Evolutionary conservation across 2,888 invertebrate species (phyloP), one percentile per base, ranked within the genome.

Genomic region (Eurytoma adleriae): DNA sequence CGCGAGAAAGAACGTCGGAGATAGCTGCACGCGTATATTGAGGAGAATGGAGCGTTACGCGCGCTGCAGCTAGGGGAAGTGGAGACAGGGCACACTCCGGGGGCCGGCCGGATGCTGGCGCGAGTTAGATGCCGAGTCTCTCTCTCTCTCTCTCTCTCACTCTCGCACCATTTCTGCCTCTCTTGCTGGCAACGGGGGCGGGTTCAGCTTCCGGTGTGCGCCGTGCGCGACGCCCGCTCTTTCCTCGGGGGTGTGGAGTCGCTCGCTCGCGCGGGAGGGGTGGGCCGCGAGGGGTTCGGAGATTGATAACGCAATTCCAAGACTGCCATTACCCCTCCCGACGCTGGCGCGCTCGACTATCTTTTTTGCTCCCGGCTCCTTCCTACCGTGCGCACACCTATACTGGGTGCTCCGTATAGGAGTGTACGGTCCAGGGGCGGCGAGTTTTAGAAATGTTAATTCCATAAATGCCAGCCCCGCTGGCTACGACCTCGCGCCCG

Each of bases 261-360:
- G 89, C 87, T 88, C 86, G 87, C 87, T 87, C 79, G 85, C 84
- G 84, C 79, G 82, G 82, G 83, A 84, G 85, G 20, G 40, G 69
- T 13, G 83, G 83, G 77, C 59, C 72, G 82, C 72, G 86, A 86
- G 89, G 90, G 90, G 87, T 86, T 87, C 83, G 87, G 89, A 90
- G 90, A 90, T 90, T 90, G 90, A 90, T 90, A 90, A 90, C 89
- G 91, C 90, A 90, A 90, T 90, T 90, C 90, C 89, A 90, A 90
- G 90, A 90, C 90, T 89, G 87, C 91, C 90, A 90, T 90, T 91
- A 90, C 87, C 89, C 87, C 86, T 87, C 87, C 72, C 80, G 74
- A 72, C 67, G 79, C 79, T 79, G 64, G 27, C 66, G 56, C 62
- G 88, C 89, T 59, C 56, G 88, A 87, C 89, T 90, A 90, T 90